Conservation (phyloP, 2,113 vertebrate species). For the Machaerirhynchus nigripectus region DNA sequence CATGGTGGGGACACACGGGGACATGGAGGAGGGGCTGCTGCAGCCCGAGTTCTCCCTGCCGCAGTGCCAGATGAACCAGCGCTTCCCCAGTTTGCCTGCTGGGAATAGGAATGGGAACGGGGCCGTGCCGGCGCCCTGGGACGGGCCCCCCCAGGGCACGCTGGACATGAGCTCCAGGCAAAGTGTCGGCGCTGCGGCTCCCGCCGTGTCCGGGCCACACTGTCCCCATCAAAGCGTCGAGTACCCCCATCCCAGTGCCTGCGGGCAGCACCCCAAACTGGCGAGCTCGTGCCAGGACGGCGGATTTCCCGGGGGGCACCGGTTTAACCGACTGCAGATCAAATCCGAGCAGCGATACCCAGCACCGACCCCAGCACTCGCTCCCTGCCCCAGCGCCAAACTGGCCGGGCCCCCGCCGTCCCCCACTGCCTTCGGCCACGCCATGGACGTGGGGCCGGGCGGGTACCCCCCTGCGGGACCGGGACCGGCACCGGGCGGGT, state of each 20-base stretch:
- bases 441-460: slow-evolving; percentile 29
- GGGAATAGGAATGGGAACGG: not conserved
- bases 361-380: slow-evolving; percentile 62
- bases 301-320: slow-evolving; percentile 33
- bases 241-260: slow-evolving; percentile 54
- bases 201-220: not conserved
- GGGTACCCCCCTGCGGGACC: slow-evolving; percentile 66
- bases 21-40: slow-evolving; percentile 71
- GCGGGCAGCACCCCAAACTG: not conserved
- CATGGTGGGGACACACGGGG: not conserved
- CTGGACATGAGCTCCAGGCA: slow-evolving; percentile 4
- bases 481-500: slow-evolving; percentile 18
- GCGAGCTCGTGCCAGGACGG: slow-evolving; percentile 31
- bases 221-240: slow-evolving; percentile 67
- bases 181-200: not conserved
- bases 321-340: slow-evolving; percentile 72
- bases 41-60: slow-evolving; percentile 78
- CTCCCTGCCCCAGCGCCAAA: slow-evolving; percentile 80
- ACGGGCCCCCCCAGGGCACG: slow-evolving; percentile 1
- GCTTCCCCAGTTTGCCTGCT: slow-evolving; percentile 65
- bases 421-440: slow-evolving; percentile 58
- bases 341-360: slow-evolving; percentile 92
- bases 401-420: slow-evolving; percentile 7
- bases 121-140: slow-evolving; percentile 60
- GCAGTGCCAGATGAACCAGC: slow-evolving; percentile 81